Conservation (phyloP, 2,113 vertebrate genomes). For the Microcebus tavaratra region DNA sequence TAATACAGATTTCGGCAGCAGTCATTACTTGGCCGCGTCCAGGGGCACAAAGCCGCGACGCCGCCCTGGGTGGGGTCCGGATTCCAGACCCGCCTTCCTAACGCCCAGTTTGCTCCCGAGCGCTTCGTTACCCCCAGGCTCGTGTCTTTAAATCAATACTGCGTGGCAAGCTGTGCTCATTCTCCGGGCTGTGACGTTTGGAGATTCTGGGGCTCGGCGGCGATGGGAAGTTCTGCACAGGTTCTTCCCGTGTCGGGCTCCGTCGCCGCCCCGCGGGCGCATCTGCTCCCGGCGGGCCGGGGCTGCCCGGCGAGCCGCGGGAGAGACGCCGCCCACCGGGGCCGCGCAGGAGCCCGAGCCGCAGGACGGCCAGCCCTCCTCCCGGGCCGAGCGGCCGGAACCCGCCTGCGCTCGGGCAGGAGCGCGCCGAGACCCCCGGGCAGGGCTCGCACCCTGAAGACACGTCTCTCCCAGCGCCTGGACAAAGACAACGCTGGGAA, state of each 20-base stretch:
- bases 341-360: not conserved
- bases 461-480: not conserved
- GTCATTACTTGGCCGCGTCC: not conserved
- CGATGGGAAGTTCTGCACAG: not conserved
- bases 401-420: not conserved
- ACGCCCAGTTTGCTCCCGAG: not conserved
- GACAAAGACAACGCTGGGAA: constrained; percentile 39
- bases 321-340: not conserved
- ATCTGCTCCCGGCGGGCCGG: not conserved
- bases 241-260: not conserved
- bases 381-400: not conserved
- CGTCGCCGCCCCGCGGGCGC: not conserved
- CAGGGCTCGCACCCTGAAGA: not conserved
- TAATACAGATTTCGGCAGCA: not conserved
- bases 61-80: not conserved
- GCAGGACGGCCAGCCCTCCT: not conserved
- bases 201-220: not conserved
- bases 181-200: not conserved
- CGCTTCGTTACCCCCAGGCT: not conserved
- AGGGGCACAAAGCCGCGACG: not conserved
- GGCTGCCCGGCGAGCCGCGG: not conserved
- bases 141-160: not conserved
- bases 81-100: not conserved
- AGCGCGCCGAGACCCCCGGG: not conserved
- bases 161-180: not conserved